Percentiles rank a stretch among this genome's conserved stretches.
These are phyloP conservation scores for Mionectes macconnelli DNA, from an alignment of 2,113 vertebrate species.

Conservation along the genomic window DNA sequence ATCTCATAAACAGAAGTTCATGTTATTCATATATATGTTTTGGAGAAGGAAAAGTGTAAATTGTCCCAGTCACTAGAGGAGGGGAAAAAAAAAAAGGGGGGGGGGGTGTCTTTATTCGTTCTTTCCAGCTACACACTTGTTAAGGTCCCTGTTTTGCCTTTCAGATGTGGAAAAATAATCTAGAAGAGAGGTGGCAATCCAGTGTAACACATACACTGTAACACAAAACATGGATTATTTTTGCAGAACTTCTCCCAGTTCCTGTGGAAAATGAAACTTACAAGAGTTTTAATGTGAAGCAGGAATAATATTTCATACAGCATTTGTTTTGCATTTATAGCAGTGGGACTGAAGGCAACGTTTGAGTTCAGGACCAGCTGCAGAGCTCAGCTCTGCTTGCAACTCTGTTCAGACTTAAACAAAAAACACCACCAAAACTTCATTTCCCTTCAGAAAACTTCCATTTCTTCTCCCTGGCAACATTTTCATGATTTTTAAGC, in stretches of 20 bases:
- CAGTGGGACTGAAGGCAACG: not conserved
- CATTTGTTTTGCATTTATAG: slow-evolving; percentile 16
- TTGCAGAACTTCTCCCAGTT: not conserved
- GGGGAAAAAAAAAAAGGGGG: rapidly evolving
- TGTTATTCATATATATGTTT: not conserved
- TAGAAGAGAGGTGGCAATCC: not conserved
- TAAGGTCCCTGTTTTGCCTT: not conserved
- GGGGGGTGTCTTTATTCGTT: not conserved
- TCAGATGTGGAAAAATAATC: not conserved
- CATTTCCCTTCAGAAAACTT: not conserved
- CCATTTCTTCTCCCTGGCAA: not conserved
- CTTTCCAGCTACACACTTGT: not conserved
- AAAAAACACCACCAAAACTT: not conserved
- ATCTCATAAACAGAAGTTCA: not conserved
- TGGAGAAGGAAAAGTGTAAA: not conserved
- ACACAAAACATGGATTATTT: not conserved
- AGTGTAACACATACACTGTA: not conserved
- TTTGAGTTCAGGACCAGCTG: slow-evolving; percentile 2
- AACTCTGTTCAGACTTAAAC: not conserved
- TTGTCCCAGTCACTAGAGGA: not conserved
- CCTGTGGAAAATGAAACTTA: not conserved
- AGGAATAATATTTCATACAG: not conserved
- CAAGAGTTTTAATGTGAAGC: not conserved
- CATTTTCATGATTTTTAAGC: not conserved
- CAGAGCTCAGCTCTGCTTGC: not conserved